These are phyloP conservation scores for Rhinogobio ventralis DNA, from an alignment of 2,797 vertebrate species.

Conservation along the genomic window DNA sequence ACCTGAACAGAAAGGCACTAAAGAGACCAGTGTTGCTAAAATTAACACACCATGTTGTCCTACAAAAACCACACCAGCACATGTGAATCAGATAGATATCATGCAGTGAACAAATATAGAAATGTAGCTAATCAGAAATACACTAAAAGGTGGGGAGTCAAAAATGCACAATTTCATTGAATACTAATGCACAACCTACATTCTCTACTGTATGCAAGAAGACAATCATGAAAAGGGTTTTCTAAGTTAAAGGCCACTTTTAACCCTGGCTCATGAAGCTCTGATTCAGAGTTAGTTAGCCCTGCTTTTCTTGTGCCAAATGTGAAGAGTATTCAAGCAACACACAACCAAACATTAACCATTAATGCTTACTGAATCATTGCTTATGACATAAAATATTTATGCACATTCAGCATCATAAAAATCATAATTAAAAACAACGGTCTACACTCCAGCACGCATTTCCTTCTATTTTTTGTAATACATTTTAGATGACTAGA, in stretches of 20 bases:
- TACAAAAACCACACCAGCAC: conserved; percentile 6
- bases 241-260: background rate
- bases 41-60: conserved; percentile 33
- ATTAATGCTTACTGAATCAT: background rate
- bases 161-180: background rate
- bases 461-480: background rate
- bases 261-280: background rate
- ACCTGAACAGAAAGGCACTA: conserved; percentile 18
- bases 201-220: background rate
- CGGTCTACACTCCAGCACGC: background rate
- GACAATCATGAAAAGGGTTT: background rate
- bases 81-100: background rate
- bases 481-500: background rate
- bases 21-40: conserved; percentile 30
- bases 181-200: background rate
- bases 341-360: background rate
- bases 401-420: background rate
- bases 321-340: background rate
- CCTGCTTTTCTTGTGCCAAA: background rate
- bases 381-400: conserved; percentile 3
- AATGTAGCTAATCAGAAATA: background rate
- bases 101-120: background rate
- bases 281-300: background rate
- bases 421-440: background rate
- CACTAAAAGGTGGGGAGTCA: background rate